These are phyloP conservation scores for Naja naja DNA, from an alignment of 2,113 vertebrate species.

Conservation along the genomic window DNA sequence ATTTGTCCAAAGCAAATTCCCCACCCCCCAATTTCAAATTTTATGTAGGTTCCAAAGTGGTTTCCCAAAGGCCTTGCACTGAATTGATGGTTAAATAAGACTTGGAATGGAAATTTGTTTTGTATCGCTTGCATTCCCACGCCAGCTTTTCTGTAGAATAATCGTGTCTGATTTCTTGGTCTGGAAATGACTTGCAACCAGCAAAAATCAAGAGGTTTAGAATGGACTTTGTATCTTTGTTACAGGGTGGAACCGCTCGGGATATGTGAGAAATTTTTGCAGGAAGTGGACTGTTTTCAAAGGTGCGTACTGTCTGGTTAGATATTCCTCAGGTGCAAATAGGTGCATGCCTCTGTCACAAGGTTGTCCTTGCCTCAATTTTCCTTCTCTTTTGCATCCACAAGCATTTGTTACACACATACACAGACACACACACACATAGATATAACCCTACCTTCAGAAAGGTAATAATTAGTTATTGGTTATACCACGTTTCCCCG, in stretches of 20 bases:
- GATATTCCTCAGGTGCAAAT: too few relatives aligned
- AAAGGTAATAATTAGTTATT: not conserved
- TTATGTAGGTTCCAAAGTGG: not conserved
- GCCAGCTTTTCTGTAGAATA: fast-evolving
- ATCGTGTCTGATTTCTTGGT: not conserved
- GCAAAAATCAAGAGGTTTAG: not conserved
- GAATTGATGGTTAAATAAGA: not conserved
- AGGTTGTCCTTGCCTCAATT: not conserved
- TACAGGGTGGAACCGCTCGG: slow-evolving; percentile 84
- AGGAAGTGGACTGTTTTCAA: slow-evolving; percentile 92
- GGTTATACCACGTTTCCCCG: too few relatives aligned
- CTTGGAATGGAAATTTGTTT: not conserved
- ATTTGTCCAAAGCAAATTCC: not conserved
- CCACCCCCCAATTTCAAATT: not conserved
- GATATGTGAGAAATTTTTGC: slow-evolving; percentile 90
- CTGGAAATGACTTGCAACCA: too few relatives aligned
- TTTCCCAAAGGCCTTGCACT: not conserved
- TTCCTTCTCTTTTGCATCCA: not conserved
- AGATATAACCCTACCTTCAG: not conserved
- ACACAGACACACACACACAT: too few relatives aligned
- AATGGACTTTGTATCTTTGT: not conserved
- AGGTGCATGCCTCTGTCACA: not conserved
- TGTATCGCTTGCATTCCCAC: not conserved
- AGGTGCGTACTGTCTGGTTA: slow-evolving; percentile 70
- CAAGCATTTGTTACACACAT: too few relatives aligned